These are phyloP conservation scores for Eristalinus aeneus DNA, from an alignment of 2,888 invertebrate species.

Conservation along the genomic window DNA sequence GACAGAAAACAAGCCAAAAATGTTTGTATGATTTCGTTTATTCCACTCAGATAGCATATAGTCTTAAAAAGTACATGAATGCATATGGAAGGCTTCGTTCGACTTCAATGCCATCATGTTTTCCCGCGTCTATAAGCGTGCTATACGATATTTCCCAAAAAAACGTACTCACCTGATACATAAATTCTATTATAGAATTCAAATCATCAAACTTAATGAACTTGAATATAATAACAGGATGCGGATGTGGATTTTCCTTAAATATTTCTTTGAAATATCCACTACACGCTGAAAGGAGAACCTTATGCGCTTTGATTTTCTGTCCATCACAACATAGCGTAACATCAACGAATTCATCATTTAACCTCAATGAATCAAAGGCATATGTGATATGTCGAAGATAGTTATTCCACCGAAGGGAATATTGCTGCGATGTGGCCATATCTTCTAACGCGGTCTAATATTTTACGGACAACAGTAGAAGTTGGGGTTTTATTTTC, in stretches of 20 bases:
- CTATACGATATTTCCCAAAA: neutral
- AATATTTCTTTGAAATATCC: constrained; percentile 88
- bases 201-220: constrained; percentile 90
- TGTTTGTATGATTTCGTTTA: neutral
- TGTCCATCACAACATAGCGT: constrained; percentile 92
- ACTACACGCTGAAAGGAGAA: constrained; percentile 92
- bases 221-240: constrained; percentile 90
- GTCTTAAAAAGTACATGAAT: neutral
- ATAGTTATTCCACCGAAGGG: constrained; percentile 93
- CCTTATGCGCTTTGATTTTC: constrained; percentile 91
- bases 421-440: constrained; percentile 89
- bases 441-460: constrained; percentile 75
- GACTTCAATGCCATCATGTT: neutral
- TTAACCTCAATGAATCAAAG: constrained; percentile 87
- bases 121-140: neutral
- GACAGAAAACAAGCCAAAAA: too few species aligned
- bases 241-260: constrained; percentile 89
- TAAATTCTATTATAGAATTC: constrained; percentile 89
- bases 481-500: neutral
- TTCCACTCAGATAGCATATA: neutral
- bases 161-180: constrained; percentile 83
- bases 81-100: neutral
- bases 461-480: constrained; percentile 9
- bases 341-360: constrained; percentile 90
- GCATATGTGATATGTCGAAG: constrained; percentile 90